A percentile compares a stretch with the other conserved stretches of the same genome.
phyloP scores from a whole-genome alignment of 2,113 vertebrate genomes.

The Podiceps cristatus region DNA sequence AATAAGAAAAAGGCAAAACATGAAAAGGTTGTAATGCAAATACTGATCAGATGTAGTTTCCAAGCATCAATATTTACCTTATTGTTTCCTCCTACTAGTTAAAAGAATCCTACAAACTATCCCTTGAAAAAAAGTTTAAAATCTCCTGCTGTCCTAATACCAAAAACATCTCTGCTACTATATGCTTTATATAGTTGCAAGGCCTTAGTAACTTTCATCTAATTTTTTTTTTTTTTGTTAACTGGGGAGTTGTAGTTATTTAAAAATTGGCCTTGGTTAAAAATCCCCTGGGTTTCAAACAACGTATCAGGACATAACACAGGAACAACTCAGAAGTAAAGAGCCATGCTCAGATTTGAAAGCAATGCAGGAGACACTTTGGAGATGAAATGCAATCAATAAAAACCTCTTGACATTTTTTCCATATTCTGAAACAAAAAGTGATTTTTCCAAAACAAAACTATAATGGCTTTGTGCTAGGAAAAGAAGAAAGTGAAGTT shows the following conservation, averaged over 20 bases:
- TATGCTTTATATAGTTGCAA: background rate
- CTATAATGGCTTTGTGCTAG: background rate
- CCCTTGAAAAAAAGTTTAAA: background rate
- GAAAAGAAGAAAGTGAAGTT: background rate
- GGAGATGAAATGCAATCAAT: background rate
- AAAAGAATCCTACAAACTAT: background rate
- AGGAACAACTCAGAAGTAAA: background rate
- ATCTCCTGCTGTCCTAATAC: background rate
- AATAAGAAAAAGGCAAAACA: background rate
- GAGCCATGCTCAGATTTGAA: background rate
- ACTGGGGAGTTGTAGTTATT: background rate
- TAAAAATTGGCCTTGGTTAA: background rate
- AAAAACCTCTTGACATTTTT: background rate
- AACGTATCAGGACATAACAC: background rate
- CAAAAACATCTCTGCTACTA: background rate
- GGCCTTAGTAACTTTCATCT: background rate
- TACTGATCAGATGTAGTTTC: background rate
- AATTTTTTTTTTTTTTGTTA: background rate
- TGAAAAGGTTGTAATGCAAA: background rate
- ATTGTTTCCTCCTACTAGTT: background rate
- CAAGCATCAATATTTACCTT: background rate
- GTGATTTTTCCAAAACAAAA: background rate
- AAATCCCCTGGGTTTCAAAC: background rate
- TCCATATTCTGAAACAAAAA: background rate
- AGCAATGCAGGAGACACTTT: background rate